Conservation (phyloP, 2,113 vertebrate species). For the Elephas maximus region DNA sequence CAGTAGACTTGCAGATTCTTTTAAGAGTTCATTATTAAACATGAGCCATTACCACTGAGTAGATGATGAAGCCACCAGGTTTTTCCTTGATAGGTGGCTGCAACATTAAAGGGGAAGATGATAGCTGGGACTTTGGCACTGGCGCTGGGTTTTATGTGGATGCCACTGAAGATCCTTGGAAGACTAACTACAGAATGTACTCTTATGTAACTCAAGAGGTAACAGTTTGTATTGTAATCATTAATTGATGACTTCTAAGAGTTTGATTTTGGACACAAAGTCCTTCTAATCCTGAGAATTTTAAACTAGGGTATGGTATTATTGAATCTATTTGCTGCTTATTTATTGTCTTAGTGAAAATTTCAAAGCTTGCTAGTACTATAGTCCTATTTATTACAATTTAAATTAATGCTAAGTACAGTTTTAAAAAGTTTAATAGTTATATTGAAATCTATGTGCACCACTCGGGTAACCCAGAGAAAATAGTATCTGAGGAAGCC, state of each 20-base stretch:
- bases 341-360: conserved; percentile 33
- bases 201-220: conserved; percentile 97
- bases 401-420: conserved; percentile 25
- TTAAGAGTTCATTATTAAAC: neutral
- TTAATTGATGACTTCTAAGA: neutral
- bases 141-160: conserved; percentile 98
- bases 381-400: neutral
- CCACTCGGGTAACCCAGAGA: neutral
- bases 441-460: neutral
- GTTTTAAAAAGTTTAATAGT: neutral
- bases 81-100: conserved; percentile 92
- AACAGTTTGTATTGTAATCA: conserved; percentile 38
- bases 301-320: neutral
- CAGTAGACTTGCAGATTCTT: neutral
- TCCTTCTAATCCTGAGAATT: conserved; percentile 17
- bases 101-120: conserved; percentile 96
- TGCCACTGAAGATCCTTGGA: conserved; percentile 96
- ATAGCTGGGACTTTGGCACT: conserved; percentile 98
- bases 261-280: conserved; percentile 42
- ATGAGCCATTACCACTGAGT: neutral
- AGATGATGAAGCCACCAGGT: neutral
- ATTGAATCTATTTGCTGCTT: neutral
- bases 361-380: neutral
- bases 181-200: conserved; percentile 98
- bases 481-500: neutral